These are phyloP conservation scores for Thymallus thymallus DNA, from an alignment of 2,113 vertebrate species.

Conservation along the genomic window DNA sequence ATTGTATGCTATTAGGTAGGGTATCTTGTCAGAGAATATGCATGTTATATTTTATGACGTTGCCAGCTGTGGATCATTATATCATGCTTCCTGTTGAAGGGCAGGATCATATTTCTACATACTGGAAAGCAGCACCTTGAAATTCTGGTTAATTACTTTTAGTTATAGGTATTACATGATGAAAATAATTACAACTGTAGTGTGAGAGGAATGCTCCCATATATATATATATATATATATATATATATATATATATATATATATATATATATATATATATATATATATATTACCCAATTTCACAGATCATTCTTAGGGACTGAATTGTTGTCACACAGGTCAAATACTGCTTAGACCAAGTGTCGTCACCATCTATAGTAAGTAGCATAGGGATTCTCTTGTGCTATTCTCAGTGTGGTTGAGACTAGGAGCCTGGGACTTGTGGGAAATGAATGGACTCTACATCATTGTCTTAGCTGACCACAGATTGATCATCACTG, in stretches of 20 bases:
- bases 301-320: too few relatives aligned
- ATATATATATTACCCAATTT: slow-evolving; percentile 54
- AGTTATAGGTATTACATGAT: slow-evolving; percentile 67
- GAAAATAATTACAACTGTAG: slow-evolving; percentile 66
- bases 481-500: slow-evolving; percentile 62
- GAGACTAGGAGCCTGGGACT: too few relatives aligned
- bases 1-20: slow-evolving; percentile 24
- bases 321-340: too few relatives aligned
- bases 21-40: slow-evolving; percentile 57
- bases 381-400: too few relatives aligned
- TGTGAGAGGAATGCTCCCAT: slow-evolving; percentile 62
- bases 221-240: too few relatives aligned
- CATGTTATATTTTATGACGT: slow-evolving; percentile 56
- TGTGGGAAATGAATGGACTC: slow-evolving; percentile 36
- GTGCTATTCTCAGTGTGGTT: too few relatives aligned
- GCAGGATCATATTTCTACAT: slow-evolving; percentile 61
- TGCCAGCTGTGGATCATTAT: slow-evolving; percentile 63
- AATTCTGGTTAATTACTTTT: slow-evolving; percentile 70
- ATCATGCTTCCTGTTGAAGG: slow-evolving; percentile 51
- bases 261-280: too few relatives aligned
- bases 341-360: too few relatives aligned
- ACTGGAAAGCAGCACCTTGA: slow-evolving; percentile 41
- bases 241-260: too few relatives aligned
- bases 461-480: slow-evolving; percentile 52
- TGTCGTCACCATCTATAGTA: too few relatives aligned